Base-by-base conservation (phyloP, 2,888 invertebrate species). In the Leuctra nigra region DNA sequence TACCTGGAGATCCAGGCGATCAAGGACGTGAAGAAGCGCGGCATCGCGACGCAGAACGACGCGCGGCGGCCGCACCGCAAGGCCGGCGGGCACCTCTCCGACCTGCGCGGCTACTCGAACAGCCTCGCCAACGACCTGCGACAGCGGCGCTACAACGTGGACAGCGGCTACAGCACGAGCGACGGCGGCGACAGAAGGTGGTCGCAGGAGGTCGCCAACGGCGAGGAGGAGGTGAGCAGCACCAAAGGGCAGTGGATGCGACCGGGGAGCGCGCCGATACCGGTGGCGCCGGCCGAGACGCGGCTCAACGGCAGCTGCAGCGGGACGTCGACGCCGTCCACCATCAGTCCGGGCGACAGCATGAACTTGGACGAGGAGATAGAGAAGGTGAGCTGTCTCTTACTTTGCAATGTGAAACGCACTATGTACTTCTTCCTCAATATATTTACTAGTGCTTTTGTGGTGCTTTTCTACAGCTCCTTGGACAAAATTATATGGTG, bases 111-210 rank as follows among this genome's bases (percentile, higher is more conserved):
- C 54, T 76, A 56, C 75, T 76, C 66, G 75, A 77, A 60, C 66
- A 77, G 61, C 70, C 76, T 64, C 75, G 75, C 57, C 74, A 75
- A 54, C 46, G 61, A 53, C 41, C 22, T 50, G 20, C 46, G 54
- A 67, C 78, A 79, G 65, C 81, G 81, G 63, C 72, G 83, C 59
- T 87, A 90, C 71, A 90, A 90, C 55, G 84, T 90, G 18, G 93
- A 94, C 70, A 91, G 91, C 61, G 92, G 92, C 0, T 93, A 92
- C 72, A 89, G 87, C 72, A 92, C 91, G 6, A 84, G 86, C 64
- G 92, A 92, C 71, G 86, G 87, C 11, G 39, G 54, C 48, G 88
- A 89, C 65, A 88, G 87, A 69, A 78, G 87, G 66, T 89, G 89
- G 88, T 87, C 87, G n/a, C 87, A 87, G 72, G 88, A 89, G 67